Evolutionary conservation across 2,888 invertebrate species (phyloP), one percentile per base, ranked within the genome.

Genomic region (Priocnemis perturbator): DNA sequence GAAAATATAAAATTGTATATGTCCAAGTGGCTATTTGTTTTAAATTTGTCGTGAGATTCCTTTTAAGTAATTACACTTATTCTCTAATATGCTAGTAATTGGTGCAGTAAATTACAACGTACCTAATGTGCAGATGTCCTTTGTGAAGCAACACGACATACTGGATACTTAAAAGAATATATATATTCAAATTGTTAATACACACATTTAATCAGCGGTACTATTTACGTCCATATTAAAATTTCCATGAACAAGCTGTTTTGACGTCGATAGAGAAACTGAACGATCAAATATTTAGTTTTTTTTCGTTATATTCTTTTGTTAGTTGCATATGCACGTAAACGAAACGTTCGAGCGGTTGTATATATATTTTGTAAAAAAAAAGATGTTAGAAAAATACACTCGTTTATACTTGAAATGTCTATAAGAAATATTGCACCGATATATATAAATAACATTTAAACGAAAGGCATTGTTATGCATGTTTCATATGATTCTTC

Each of bases 361-460:
- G 72, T 79, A 79, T 47, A 75, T 70, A 75, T 45, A 69, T 64
- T 76, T 69, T 79, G 68, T 79, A 73, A 67, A 62, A 64, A 47
- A 61, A 58, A 58, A 61, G 52, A 53, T 26, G 21, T 52, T 61
- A 58, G 1, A 58, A 21, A 26, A 67, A 60, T 57, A 62, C 50
- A 62, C 60, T 69, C 60, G 64, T 79, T 77, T 72, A 55, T 76
- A 79, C 66, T 63, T 67, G 57, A 72, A 60, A 66, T 50, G 19
- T 69, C 64, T 72, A 67, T 57, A 56, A 55, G 68, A 67, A 14
- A 64, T 60, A 72, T 21, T 44, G 53, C 37, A 37, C 37, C 37
- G 37, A 37, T 11, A n/a, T 11, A n/a, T 55, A 64, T 55, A 63
- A n/a, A 55, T 47, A 47, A 30, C 70, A 47, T 15, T 19, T 26